Evolutionary conservation across 2,113 vertebrate genomes (phyloP).

Genomic region (Psilopsiagon aymara): DNA sequence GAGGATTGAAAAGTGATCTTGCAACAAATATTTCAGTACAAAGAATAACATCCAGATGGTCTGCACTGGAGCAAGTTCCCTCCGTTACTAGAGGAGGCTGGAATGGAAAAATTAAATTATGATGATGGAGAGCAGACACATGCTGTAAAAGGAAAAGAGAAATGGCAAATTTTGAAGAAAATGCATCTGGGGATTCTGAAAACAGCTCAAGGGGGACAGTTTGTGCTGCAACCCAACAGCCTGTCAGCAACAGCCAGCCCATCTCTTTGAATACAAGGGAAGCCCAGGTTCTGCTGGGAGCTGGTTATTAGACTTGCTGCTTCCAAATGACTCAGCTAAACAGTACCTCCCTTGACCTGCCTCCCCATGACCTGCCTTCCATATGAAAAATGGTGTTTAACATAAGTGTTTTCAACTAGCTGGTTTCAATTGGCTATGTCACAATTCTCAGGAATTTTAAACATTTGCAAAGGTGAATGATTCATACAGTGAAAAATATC

Average conservation of each 20-base stretch:
- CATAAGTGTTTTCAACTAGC: neutral
- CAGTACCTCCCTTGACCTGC: neutral
- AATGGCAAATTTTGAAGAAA: neutral
- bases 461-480: neutral
- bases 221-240: neutral
- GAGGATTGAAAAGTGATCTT: neutral
- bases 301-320: neutral
- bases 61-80: neutral
- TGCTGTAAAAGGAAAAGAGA: neutral
- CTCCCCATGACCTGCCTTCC: neutral
- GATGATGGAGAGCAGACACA: neutral
- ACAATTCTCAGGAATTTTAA: neutral
- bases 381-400: rapidly evolving
- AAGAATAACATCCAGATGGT: neutral
- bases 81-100: neutral
- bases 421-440: neutral
- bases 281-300: neutral
- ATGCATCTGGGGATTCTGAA: neutral
- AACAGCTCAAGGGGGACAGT: neutral
- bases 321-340: neutral
- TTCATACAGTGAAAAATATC: neutral
- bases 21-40: neutral
- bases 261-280: neutral
- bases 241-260: neutral
- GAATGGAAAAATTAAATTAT: neutral